phyloP scores from a whole-genome alignment of 2,888 invertebrate species.

The Eurytoma adleriae region DNA sequence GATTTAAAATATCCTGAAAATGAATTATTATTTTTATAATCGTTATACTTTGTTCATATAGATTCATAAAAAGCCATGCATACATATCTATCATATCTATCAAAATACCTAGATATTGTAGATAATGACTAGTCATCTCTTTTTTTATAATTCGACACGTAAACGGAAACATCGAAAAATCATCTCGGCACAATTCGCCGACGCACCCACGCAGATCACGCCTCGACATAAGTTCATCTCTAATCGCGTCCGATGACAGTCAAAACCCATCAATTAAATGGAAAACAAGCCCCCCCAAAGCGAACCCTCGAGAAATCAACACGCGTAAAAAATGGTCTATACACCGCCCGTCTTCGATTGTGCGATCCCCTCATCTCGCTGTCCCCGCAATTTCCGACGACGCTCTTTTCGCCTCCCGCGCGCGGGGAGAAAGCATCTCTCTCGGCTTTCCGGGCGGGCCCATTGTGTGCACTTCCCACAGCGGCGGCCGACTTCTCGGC shows the following conservation, averaged over 20 bases:
- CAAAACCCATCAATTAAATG: slow-evolving; percentile 19
- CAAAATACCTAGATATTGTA: too few species aligned
- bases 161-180: neutral
- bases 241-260: neutral
- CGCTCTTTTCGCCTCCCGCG: slow-evolving; percentile 60
- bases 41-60: too few species aligned
- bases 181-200: neutral
- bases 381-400: slow-evolving; percentile 68
- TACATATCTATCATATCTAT: too few species aligned
- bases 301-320: neutral
- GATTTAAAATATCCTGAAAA: too few species aligned
- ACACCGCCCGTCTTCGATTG: neutral
- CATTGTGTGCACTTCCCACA: slow-evolving; percentile 71
- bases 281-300: slow-evolving; percentile 7
- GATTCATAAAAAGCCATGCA: too few species aligned
- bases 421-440: slow-evolving; percentile 63
- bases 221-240: neutral
- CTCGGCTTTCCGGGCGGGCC: slow-evolving; percentile 64
- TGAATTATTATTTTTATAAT: too few species aligned
- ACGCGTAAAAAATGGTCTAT: slow-evolving; percentile 2
- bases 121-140: too few species aligned
- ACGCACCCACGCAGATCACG: neutral
- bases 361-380: neutral
- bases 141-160: too few species aligned
- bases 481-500: slow-evolving; percentile 43